phyloP scores from a whole-genome alignment of 2,797 vertebrate genomes.

The Naso thynnoides region DNA sequence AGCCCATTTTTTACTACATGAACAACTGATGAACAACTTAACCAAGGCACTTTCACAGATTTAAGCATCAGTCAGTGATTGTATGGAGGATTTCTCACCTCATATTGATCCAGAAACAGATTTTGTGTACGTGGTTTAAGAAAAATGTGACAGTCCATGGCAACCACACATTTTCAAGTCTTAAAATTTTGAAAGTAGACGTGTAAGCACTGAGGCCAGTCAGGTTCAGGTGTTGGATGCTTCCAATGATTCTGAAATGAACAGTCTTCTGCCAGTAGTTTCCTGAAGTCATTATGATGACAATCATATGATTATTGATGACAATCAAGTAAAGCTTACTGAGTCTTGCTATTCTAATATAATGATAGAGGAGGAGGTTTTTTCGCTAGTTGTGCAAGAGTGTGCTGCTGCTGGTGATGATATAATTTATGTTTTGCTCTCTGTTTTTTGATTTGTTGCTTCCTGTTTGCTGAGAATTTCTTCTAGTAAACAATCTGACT shows the following conservation, averaged over 20 bases:
- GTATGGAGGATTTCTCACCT: neutral
- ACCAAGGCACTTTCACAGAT: neutral
- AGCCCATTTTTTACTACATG: neutral
- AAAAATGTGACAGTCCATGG: neutral
- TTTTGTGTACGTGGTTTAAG: neutral
- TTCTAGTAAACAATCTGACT: neutral
- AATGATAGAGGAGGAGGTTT: too few relatives aligned
- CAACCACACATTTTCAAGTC: neutral
- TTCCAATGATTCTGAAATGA: neutral
- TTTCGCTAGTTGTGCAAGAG: neutral
- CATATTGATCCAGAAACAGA: neutral
- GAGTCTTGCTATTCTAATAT: neutral
- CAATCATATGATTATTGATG: neutral
- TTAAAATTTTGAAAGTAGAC: constrained; percentile 4
- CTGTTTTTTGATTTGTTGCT: neutral
- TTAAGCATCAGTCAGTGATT: neutral
- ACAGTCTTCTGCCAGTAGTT: neutral
- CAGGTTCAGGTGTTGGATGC: constrained; percentile 1
- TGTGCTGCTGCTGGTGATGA: neutral
- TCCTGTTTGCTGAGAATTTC: neutral
- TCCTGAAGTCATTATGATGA: neutral
- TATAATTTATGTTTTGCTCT: neutral
- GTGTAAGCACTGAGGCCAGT: neutral
- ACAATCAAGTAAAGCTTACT: neutral
- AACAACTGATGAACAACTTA: neutral